phyloP scores from a whole-genome alignment of 2,888 invertebrate genomes.

The Amphipyra tragopoginis region DNA sequence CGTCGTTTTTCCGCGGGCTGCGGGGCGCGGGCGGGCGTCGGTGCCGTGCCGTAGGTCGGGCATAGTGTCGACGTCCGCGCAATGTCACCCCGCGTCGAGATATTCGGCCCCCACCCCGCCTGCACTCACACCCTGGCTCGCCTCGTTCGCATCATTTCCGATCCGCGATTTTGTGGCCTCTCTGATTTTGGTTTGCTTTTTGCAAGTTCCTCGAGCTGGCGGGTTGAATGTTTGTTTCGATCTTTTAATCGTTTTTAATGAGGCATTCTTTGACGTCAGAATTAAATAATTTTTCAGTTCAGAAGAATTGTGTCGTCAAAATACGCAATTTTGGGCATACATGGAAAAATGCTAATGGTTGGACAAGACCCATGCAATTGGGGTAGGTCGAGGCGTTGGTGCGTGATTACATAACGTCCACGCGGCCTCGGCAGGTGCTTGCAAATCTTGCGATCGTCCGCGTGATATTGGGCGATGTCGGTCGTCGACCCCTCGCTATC shows the following conservation, averaged over 20 bases:
- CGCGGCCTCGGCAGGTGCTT: constrained; percentile 80
- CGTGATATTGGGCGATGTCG: constrained; percentile 87
- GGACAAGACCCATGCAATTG: constrained; percentile 62
- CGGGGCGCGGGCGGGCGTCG: constrained; percentile 66
- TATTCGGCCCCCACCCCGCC: constrained; percentile 72
- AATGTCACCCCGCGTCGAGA: constrained; percentile 86
- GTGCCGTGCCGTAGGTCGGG: constrained; percentile 85
- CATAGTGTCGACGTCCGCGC: constrained; percentile 84
- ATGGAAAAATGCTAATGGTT: constrained; percentile 26
- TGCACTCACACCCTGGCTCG: constrained; percentile 51
- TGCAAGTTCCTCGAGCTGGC: constrained; percentile 23
- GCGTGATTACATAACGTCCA: constrained; percentile 71
- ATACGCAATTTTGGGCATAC: constrained; percentile 1
- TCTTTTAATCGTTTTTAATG: constrained; percentile 7
- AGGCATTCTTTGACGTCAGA: background rate
- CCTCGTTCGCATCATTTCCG: constrained; percentile 77
- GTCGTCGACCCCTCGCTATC: constrained; percentile 87
- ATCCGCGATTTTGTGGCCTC: constrained; percentile 69
- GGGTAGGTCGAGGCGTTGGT: constrained; percentile 72
- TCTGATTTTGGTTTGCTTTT: constrained; percentile 60
- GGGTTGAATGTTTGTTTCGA: constrained; percentile 6
- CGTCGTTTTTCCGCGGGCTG: constrained; percentile 73
- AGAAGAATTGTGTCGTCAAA: background rate
- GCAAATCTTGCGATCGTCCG: constrained; percentile 79
- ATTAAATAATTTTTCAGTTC: background rate